These are phyloP conservation scores for Malacoraja senta DNA, from an alignment of 2,797 vertebrate genomes.

Conservation along the genomic window DNA sequence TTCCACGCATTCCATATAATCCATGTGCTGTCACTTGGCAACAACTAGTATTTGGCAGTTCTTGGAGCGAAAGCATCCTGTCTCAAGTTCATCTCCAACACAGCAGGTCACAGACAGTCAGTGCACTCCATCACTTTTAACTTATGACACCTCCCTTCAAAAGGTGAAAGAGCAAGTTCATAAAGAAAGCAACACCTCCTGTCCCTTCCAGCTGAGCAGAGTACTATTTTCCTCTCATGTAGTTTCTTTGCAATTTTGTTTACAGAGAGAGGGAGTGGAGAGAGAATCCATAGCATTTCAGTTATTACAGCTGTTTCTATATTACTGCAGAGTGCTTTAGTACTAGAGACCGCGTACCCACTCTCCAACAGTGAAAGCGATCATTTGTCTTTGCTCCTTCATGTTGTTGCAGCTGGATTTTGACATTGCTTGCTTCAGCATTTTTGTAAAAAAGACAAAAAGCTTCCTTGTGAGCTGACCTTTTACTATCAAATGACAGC, in stretches of 20 bases:
- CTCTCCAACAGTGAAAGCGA: conserved; percentile 61
- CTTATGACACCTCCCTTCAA: conserved; percentile 37
- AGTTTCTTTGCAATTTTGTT: neutral
- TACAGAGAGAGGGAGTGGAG: neutral
- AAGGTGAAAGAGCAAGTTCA: conserved; percentile 38
- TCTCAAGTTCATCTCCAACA: conserved; percentile 50
- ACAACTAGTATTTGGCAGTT: conserved; percentile 55
- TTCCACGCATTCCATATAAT: conserved; percentile 63
- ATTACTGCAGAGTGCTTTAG: conserved; percentile 52
- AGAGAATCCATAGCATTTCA: conserved; percentile 45
- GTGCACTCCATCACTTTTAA: conserved; percentile 43
- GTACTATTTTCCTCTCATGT: neutral
- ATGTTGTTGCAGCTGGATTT: conserved; percentile 68
- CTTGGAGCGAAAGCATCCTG: conserved; percentile 51
- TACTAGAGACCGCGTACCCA: conserved; percentile 49
- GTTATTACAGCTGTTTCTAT: conserved; percentile 54
- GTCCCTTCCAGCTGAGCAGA: conserved; percentile 18
- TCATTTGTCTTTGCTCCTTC: conserved; percentile 62
- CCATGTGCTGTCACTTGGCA: conserved; percentile 65
- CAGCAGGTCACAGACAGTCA: conserved; percentile 29
- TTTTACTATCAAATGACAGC: conserved; percentile 70
- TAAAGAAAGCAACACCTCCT: conserved; percentile 32
- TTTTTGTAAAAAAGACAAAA: conserved; percentile 58
- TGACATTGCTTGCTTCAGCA: conserved; percentile 66
- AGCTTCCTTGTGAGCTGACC: conserved; percentile 64